Evolutionary conservation across 2,113 vertebrate genomes (phyloP).

Genomic region (Noturus placidus): DNA sequence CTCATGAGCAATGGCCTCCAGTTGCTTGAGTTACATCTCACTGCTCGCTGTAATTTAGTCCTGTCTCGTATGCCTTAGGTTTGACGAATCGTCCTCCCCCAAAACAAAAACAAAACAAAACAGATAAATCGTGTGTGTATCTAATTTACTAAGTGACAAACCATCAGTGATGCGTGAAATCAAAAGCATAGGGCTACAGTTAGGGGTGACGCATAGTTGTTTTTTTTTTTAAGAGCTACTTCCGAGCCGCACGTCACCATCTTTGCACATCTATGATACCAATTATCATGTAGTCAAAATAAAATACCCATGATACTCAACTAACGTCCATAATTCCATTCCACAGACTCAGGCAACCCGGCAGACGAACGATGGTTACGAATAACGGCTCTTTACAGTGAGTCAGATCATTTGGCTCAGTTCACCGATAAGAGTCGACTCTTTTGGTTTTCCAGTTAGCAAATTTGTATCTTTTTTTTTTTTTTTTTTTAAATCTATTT

Average conservation of each 20-base stretch:
- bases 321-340: not conserved
- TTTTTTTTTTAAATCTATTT: too few relatives aligned
- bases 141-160: conserved; percentile 24
- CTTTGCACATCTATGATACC: not conserved
- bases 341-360: too few relatives aligned
- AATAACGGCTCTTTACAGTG: too few relatives aligned
- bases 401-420: not conserved
- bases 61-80: not conserved
- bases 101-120: not conserved
- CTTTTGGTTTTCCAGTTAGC: not conserved
- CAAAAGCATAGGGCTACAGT: not conserved
- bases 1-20: too few relatives aligned
- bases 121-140: not conserved
- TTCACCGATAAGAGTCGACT: not conserved
- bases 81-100: not conserved
- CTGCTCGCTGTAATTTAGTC: not conserved
- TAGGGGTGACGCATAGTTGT: not conserved
- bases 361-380: too few relatives aligned
- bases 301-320: not conserved
- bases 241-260: not conserved
- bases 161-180: not conserved
- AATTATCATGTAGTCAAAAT: not conserved
- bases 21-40: not conserved
- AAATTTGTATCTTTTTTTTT: too few relatives aligned
- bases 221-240: not conserved